phyloP scores from a whole-genome alignment of 2,888 invertebrate genomes.

The Lochmaea capreae region DNA sequence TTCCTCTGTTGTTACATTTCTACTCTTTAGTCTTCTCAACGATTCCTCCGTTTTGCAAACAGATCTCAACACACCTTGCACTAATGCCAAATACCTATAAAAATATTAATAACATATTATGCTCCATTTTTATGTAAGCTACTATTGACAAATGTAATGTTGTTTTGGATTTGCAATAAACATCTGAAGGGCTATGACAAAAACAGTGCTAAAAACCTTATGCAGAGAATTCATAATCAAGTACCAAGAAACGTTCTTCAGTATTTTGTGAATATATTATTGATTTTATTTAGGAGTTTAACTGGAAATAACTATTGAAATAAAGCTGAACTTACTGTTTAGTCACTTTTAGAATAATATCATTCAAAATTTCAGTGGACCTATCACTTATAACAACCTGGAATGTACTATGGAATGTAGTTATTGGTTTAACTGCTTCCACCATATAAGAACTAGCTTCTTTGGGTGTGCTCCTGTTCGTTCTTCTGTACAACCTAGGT shows the following conservation, averaged over 20 bases:
- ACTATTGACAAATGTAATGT: not conserved
- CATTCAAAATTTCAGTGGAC: constrained; percentile 63
- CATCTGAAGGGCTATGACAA: too few relatives aligned
- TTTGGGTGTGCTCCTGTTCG: constrained; percentile 87
- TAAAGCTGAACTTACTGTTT: constrained; percentile 64
- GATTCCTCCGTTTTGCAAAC: constrained; percentile 97
- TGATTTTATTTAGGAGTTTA: too few relatives aligned
- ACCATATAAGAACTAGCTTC: constrained; percentile 80
- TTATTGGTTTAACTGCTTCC: constrained; percentile 66
- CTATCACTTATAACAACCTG: constrained; percentile 61
- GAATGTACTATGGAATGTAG: constrained; percentile 70
- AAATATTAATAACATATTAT: constrained; percentile 34
- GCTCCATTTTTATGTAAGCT: not conserved
- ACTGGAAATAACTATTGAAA: too few relatives aligned
- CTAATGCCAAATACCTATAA: constrained; percentile 75
- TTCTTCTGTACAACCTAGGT: constrained; percentile 91
- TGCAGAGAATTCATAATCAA: too few relatives aligned
- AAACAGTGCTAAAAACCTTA: too few relatives aligned
- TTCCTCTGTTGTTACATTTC: constrained; percentile 58
- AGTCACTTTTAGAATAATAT: constrained; percentile 65
- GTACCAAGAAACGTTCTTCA: too few relatives aligned
- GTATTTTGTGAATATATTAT: too few relatives aligned
- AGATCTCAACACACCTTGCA: constrained; percentile 89
- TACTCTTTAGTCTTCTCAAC: constrained; percentile 82
- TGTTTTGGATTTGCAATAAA: too few relatives aligned